Conservation (phyloP, 2,888 invertebrate genomes). For the Cremastinae sp. region DNA sequence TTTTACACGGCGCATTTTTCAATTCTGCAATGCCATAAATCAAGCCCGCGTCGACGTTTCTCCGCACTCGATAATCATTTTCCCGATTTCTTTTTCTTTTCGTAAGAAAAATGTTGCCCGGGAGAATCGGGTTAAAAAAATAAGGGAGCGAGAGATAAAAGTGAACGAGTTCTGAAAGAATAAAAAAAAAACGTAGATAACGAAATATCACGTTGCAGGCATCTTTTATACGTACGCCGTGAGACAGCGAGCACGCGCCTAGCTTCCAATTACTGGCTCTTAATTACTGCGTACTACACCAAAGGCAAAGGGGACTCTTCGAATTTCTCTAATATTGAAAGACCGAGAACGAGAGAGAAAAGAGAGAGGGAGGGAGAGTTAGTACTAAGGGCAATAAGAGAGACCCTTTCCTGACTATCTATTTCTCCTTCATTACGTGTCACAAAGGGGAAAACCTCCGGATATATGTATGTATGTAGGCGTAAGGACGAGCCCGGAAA, state of each 20-base stretch:
- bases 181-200: constrained; percentile 14
- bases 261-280: constrained; percentile 57
- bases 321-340: constrained; percentile 47
- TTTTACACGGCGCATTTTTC: constrained; percentile 7
- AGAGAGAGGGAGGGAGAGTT: too few species aligned
- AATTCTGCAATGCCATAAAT: neutral
- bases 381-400: too few species aligned
- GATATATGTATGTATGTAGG: neutral
- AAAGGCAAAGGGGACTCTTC: constrained; percentile 29
- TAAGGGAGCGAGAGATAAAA: neutral
- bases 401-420: neutral
- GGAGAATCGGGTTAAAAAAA: neutral
- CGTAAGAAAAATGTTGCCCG: neutral
- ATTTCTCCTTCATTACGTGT: constrained; percentile 5
- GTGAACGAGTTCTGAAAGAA: neutral
- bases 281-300: constrained; percentile 54
- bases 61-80: neutral
- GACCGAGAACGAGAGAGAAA: neutral
- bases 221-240: constrained; percentile 25
- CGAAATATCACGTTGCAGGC: constrained; percentile 15
- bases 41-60: neutral
- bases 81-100: neutral
- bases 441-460: neutral
- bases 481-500: too few species aligned
- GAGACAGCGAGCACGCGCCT: neutral